phyloP scores from a whole-genome alignment of 2,888 invertebrate genomes.

The Lepas anatifera region DNA sequence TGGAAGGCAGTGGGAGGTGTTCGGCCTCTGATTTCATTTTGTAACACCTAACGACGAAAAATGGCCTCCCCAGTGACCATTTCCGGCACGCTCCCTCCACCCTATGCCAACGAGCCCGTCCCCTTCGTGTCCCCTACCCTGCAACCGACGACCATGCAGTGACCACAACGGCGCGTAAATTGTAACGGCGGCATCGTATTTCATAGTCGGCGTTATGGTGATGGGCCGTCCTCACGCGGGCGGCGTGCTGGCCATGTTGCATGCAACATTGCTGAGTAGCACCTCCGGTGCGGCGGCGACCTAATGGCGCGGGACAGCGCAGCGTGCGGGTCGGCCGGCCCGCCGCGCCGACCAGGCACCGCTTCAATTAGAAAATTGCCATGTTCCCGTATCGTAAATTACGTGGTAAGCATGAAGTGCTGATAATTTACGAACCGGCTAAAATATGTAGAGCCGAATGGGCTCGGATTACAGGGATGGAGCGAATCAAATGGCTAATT shows the following conservation, averaged over 20 bases:
- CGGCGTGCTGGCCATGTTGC: not conserved
- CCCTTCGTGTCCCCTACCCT: too few relatives aligned
- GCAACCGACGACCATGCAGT: too few relatives aligned
- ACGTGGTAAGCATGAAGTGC: constrained; percentile 10
- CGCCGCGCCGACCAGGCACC: not conserved
- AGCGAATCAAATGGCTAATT: constrained; percentile 6
- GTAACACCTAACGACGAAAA: too few relatives aligned
- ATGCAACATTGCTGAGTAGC: constrained; percentile 1
- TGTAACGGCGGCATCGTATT: not conserved
- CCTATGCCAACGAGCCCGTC: too few relatives aligned
- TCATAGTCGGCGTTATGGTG: not conserved
- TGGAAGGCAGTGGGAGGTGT: too few relatives aligned
- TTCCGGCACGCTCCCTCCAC: too few relatives aligned
- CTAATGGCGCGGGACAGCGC: not conserved
- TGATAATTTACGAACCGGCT: constrained; percentile 8
- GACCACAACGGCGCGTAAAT: not conserved
- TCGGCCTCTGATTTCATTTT: too few relatives aligned
- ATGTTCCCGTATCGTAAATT: constrained; percentile 6
- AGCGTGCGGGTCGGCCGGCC: not conserved
- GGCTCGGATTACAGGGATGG: constrained; percentile 9
- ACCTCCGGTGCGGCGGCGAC: not conserved
- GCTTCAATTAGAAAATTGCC: constrained; percentile 9
- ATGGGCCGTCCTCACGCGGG: not conserved
- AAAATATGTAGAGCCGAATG: not conserved
- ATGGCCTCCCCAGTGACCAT: too few relatives aligned